Base-by-base conservation (phyloP, 2,797 vertebrate genomes). In the Helicolenus hilgendorfi region DNA sequence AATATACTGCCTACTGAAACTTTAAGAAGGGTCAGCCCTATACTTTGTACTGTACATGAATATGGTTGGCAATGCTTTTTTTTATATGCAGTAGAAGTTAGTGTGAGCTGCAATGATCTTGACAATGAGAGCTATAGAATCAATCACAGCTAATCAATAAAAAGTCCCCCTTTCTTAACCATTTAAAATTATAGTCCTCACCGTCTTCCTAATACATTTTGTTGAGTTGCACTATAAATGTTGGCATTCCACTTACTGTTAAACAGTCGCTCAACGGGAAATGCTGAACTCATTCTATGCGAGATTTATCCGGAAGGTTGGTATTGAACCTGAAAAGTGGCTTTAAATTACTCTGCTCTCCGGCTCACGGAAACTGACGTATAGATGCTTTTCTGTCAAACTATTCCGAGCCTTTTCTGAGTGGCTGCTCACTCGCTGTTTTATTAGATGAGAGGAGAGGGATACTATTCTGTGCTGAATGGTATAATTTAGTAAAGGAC, bases 301-400 rank as follows among this genome's bases (percentile, higher is more conserved):
- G 26, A 86, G 80, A 91, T 88, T 89, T 76, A 71, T 88, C 84
- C 10, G 49, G 81, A 83, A 85, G 77, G 67, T 78, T 68, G 84
- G 62, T 87, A 91, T 90, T 91, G 86, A 94, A 94, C 88, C 86
- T 90, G 84, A 95, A 89, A 89, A 92, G 75, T 85, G 85, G 87
- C 88, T 93, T 94, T 94, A 89, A 92, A 94, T 88, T 74, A 90
- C 87, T 14, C 49, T 4, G 63, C 56, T 77, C 14, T 88, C 22
- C 55, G 33, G 72, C 76, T 89, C 84, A 83, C 38, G 4, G 84
- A 80, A 86, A 79, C 77, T 73, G 85, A 90, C 81, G 58, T 83
- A 90, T 36, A 85, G 72, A 85, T 77, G 86, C 79, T 67, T 90
- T 79, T 79, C 68, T 87, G 79, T 69, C 82, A 92, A 86, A 68